Percentiles rank a stretch among this genome's conserved stretches.
phyloP scores from a whole-genome alignment of 2,797 vertebrate genomes.

The Enteromius afrohamiltoni region DNA sequence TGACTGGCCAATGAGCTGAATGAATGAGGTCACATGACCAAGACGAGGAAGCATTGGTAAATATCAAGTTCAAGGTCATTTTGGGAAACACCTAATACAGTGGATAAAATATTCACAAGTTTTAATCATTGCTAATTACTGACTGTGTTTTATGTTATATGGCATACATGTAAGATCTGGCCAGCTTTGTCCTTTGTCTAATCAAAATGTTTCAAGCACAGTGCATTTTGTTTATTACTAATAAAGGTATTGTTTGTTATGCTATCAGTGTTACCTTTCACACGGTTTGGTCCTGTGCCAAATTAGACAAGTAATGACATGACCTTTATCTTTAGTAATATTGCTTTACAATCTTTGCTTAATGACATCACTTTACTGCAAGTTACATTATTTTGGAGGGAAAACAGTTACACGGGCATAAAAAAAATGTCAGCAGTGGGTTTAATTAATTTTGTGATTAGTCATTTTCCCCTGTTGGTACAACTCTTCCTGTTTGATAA shows the following conservation, averaged over 20 bases:
- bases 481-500: neutral
- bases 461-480: too few relatives aligned
- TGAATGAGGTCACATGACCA: slow-evolving; percentile 25
- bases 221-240: neutral
- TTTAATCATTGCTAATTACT: neutral
- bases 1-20: slow-evolving; percentile 49
- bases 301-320: neutral
- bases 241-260: neutral
- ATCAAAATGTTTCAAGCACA: neutral
- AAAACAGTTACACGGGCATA: neutral
- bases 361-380: neutral
- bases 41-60: slow-evolving; percentile 28
- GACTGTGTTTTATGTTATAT: neutral
- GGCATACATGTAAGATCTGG: neutral
- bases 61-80: slow-evolving; percentile 52
- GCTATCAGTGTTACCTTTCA: neutral
- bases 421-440: neutral
- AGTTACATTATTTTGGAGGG: neutral
- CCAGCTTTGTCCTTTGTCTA: neutral
- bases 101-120: slow-evolving; percentile 14
- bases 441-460: neutral
- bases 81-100: slow-evolving; percentile 25
- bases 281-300: neutral
- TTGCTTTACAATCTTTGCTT: neutral
- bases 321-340: neutral